A percentile compares a stretch with the other conserved stretches of the same genome.
phyloP scores from a whole-genome alignment of 2,797 vertebrate species.

The Oreochromis grahami region DNA sequence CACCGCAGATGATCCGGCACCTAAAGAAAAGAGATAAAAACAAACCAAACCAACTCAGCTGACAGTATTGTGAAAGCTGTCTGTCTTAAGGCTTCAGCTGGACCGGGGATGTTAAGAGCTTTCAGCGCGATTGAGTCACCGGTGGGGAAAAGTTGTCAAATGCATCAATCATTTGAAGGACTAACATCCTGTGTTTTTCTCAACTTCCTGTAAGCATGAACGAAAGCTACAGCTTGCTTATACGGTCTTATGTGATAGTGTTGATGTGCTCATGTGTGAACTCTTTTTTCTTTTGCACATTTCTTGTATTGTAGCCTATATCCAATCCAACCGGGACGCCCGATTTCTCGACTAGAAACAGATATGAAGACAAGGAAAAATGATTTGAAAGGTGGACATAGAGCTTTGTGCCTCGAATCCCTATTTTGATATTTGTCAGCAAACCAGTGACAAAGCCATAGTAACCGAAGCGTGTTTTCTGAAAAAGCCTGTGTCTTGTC shows the following conservation, averaged over 20 bases:
- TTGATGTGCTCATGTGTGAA: not conserved
- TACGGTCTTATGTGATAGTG: not conserved
- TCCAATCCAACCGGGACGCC: not conserved
- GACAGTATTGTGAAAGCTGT: not conserved
- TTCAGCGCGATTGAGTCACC: not conserved
- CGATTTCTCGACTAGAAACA: not conserved
- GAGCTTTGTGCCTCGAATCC: not conserved
- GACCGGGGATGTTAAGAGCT: not conserved
- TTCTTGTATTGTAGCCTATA: not conserved
- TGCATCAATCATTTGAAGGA: not conserved
- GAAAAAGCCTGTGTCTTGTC: not conserved
- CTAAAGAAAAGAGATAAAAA: not conserved
- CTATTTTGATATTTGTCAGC: not conserved
- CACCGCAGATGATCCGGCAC: not conserved
- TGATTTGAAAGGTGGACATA: not conserved
- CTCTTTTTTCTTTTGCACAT: not conserved
- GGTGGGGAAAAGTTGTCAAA: not conserved
- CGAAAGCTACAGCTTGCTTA: not conserved
- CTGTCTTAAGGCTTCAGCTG: not conserved
- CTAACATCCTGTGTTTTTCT: not conserved
- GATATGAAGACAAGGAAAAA: not conserved
- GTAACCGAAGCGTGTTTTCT: conserved; percentile 8
- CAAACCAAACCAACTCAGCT: not conserved
- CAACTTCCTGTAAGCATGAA: not conserved
- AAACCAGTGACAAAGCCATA: not conserved